These are phyloP conservation scores for Chaetodon trifasciatus DNA, from an alignment of 2,797 vertebrate species.

Conservation along the genomic window DNA sequence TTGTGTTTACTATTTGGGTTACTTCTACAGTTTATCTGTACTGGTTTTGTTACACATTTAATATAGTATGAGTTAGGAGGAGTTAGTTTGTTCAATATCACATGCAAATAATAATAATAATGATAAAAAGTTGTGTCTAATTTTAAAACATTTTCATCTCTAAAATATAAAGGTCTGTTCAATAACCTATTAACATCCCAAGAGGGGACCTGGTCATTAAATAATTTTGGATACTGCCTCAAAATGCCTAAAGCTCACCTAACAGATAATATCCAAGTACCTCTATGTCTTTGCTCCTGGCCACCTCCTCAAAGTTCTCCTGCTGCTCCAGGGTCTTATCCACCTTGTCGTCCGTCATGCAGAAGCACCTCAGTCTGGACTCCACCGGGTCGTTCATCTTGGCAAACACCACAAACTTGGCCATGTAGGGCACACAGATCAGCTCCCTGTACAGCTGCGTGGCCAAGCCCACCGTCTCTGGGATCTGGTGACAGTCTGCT, in stretches of 20 bases:
- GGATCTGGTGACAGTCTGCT: conserved; percentile 97
- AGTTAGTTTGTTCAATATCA: not conserved
- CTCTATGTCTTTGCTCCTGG: conserved; percentile 99
- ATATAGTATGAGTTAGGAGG: too few species aligned
- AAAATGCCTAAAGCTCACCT: not conserved
- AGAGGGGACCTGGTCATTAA: not conserved
- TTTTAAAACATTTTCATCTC: not conserved
- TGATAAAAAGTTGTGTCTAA: too few species aligned
- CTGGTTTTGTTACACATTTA: too few species aligned
- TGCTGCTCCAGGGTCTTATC: conserved; percentile 99
- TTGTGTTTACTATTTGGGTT: too few species aligned
- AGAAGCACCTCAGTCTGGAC: conserved; percentile 96
- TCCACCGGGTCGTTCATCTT: conserved; percentile 98
- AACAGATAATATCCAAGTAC: conserved; percentile 68
- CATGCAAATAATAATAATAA: not conserved
- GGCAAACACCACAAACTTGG: conserved; percentile 99
- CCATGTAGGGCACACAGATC: conserved; percentile 99
- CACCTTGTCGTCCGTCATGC: conserved; percentile 99
- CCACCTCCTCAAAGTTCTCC: conserved; percentile 99
- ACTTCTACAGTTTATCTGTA: too few species aligned
- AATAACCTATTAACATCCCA: not conserved
- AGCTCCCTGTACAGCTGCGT: conserved; percentile 97
- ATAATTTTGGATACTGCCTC: not conserved
- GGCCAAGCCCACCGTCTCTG: conserved; percentile 96
- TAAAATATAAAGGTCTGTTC: not conserved